Evolutionary conservation across 2,888 invertebrate species (phyloP).

Genomic region (Serrognathus titanus): DNA sequence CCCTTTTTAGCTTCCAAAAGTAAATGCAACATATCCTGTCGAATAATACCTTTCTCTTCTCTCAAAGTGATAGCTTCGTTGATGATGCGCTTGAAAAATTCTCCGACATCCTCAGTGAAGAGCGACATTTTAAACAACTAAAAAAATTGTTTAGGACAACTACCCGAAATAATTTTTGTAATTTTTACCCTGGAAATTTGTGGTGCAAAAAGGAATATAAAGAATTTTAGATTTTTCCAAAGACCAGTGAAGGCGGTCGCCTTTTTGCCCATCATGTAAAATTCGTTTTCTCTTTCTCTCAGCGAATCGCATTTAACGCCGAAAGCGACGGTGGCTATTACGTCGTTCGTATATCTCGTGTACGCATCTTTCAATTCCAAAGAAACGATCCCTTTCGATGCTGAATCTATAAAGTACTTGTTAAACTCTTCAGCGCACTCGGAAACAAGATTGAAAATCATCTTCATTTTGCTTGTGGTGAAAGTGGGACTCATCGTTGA

Average conservation of each 20-base stretch:
- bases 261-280: slow-evolving; percentile 51
- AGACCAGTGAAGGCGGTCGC: slow-evolving; percentile 35
- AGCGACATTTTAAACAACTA: slow-evolving; percentile 20
- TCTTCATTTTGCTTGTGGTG: no score
- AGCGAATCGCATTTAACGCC: slow-evolving; percentile 54
- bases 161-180: neutral
- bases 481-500: no score
- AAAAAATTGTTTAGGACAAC: no score
- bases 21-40: slow-evolving; percentile 53
- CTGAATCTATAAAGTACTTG: no score
- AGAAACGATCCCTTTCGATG: no score
- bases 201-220: slow-evolving; percentile 7
- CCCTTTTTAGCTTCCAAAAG: slow-evolving; percentile 55
- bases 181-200: slow-evolving; percentile 12
- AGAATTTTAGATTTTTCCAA: slow-evolving; percentile 7
- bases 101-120: slow-evolving; percentile 4
- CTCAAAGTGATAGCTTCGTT: slow-evolving; percentile 28
- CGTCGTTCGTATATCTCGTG: no score
- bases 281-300: slow-evolving; percentile 50
- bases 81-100: slow-evolving; percentile 17
- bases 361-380: no score
- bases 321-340: slow-evolving; percentile 47
- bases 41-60: slow-evolving; percentile 27
- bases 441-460: no score
- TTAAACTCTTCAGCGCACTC: no score